Percentiles rank a stretch among this genome's conserved stretches.
Evolutionary conservation across 23 tunicate genomes (phyloP).

Genomic region (Trididemnum nubilum): DNA sequence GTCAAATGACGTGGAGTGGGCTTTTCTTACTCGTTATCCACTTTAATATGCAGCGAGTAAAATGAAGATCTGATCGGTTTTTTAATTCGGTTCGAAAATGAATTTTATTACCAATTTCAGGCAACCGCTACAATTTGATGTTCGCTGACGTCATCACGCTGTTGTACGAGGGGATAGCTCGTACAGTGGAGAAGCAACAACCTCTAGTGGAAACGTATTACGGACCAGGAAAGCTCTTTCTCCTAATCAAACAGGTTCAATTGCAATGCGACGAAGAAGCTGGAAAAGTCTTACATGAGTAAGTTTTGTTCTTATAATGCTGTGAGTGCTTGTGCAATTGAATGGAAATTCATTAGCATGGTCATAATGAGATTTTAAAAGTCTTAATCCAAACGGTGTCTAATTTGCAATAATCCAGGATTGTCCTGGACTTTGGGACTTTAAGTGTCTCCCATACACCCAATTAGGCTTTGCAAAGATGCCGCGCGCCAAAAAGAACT

Average conservation of each 20-base stretch:
- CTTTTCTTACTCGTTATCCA: background rate
- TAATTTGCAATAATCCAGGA: too few relatives aligned
- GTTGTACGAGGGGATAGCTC: conserved; percentile 90
- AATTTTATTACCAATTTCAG: conserved; percentile 1
- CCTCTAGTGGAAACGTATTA: conserved; percentile 97
- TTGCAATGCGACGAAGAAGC: conserved; percentile 87
- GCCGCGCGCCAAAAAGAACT: too few relatives aligned
- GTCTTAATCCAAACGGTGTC: too few relatives aligned
- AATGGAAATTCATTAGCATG: too few relatives aligned
- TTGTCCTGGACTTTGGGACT: too few relatives aligned
- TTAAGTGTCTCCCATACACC: too few relatives aligned
- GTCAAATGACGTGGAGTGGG: too few relatives aligned
- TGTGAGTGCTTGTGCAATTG: background rate
- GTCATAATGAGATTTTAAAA: too few relatives aligned
- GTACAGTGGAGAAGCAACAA: conserved; percentile 92
- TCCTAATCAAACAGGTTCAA: conserved; percentile 80
- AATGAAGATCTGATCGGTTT: background rate
- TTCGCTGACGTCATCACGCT: conserved; percentile 88
- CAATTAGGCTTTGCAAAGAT: too few relatives aligned
- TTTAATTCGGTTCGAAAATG: background rate
- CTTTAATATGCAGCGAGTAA: background rate
- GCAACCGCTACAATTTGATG: conserved; percentile 53
- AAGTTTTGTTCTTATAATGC: background rate
- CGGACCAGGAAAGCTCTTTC: conserved; percentile 95
- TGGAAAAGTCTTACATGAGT: conserved; percentile 34